Percentiles rank a stretch among this genome's conserved stretches.
These are phyloP conservation scores for Patiria pectinifera DNA, from an alignment of 53 echinoderm and acorn worm species.

Conservation along the genomic window DNA sequence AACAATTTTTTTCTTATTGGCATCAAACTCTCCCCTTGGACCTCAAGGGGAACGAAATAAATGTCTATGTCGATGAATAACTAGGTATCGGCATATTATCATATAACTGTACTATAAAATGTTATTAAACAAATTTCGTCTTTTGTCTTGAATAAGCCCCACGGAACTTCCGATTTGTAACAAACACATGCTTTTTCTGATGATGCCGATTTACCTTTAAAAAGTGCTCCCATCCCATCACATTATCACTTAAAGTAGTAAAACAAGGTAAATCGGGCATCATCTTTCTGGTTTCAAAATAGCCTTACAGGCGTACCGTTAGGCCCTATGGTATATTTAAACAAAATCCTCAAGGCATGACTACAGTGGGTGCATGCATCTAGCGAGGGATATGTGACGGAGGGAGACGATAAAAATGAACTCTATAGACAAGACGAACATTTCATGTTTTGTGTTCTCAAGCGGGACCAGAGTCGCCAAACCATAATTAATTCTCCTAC, in stretches of 20 bases:
- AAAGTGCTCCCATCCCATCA: too few relatives aligned
- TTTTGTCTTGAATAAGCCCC: neutral
- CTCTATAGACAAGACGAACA: neutral
- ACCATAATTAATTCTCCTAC: neutral
- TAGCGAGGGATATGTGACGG: neutral
- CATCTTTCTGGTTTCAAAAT: neutral
- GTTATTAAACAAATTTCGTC: neutral
- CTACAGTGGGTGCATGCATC: neutral
- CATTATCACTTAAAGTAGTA: neutral
- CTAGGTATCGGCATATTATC: neutral
- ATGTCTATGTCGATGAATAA: neutral
- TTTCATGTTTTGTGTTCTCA: neutral
- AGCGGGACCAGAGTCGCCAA: neutral
- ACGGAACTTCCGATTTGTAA: neutral
- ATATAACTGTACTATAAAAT: neutral
- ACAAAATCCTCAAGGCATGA: neutral
- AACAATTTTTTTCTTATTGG: too few relatives aligned
- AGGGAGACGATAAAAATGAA: neutral
- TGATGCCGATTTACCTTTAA: too few relatives aligned
- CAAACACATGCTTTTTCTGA: too few relatives aligned
- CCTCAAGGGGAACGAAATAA: neutral
- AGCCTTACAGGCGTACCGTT: neutral
- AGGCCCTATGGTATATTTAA: neutral
- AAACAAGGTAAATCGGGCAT: neutral
- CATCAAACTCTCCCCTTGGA: too few relatives aligned